These are phyloP conservation scores for Manis javanica DNA, from an alignment of 2,797 vertebrate species.

Conservation along the genomic window DNA sequence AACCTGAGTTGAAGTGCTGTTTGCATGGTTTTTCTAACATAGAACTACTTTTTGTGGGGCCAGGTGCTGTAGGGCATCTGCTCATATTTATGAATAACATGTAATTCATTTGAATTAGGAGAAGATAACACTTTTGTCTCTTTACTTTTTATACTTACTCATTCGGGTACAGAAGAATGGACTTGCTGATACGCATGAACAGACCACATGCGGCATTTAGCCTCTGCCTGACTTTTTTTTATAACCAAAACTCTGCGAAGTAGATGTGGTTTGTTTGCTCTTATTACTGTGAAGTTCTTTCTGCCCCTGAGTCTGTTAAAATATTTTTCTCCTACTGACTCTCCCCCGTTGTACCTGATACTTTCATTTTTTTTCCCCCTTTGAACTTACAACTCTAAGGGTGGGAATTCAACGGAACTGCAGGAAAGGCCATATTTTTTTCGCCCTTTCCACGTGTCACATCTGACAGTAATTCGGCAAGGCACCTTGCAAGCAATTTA, in stretches of 20 bases:
- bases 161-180: neutral
- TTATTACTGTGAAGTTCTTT: slow-evolving; percentile 42
- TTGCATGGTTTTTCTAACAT: neutral
- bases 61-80: neutral
- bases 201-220: neutral
- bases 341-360: neutral
- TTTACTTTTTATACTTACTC: neutral
- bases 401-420: neutral
- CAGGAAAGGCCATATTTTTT: neutral
- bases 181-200: neutral
- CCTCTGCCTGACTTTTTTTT: neutral
- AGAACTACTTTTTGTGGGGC: neutral
- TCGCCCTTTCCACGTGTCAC: neutral
- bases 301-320: slow-evolving; percentile 4
- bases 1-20: neutral
- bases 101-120: neutral
- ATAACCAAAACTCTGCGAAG: slow-evolving; percentile 27
- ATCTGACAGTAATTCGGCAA: neutral
- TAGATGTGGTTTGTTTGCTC: slow-evolving; percentile 51
- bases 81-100: slow-evolving; percentile 17
- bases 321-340: slow-evolving; percentile 29
- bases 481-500: neutral
- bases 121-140: slow-evolving; percentile 11
- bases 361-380: neutral
- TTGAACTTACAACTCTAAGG: slow-evolving; percentile 45